A percentile compares a stretch with the other conserved stretches of the same genome.
These are phyloP conservation scores for Fragariocoptes setiger DNA, from an alignment of 1,140 invertebrate genomes.

Conservation along the genomic window DNA sequence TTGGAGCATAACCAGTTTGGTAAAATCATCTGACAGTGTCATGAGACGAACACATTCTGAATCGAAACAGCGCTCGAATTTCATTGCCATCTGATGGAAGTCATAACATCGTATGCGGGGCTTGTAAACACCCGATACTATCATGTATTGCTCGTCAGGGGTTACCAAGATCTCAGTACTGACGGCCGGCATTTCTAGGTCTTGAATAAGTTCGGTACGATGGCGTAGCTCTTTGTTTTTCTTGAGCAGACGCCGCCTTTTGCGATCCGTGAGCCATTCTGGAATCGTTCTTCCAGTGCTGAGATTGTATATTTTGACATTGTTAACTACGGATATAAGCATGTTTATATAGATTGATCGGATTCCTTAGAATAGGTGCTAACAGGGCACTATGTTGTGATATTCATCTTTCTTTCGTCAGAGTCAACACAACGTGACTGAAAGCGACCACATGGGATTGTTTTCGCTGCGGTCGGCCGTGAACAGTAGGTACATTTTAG, in stretches of 20 bases:
- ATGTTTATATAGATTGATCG: no score
- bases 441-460: no score
- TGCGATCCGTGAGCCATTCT: constrained; percentile 74
- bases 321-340: constrained; percentile 31
- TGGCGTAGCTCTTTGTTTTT: constrained; percentile 45
- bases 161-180: constrained; percentile 52
- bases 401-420: no score
- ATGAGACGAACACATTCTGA: constrained; percentile 66
- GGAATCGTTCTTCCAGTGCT: constrained; percentile 81
- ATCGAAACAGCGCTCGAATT: constrained; percentile 94
- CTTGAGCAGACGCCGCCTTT: constrained; percentile 46
- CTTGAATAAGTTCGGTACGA: constrained; percentile 82
- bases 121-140: constrained; percentile 72
- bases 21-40: constrained; percentile 57
- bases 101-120: constrained; percentile 83
- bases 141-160: constrained; percentile 65
- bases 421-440: no score
- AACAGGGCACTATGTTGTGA: no score
- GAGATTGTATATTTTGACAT: constrained; percentile 90
- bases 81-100: constrained; percentile 72
- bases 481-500: no score
- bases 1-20: constrained; percentile 31
- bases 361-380: no score
- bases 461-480: no score
- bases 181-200: constrained; percentile 91